Conservation (phyloP, 1,140 invertebrate genomes). For the Teleogryllus occipitalis region DNA sequence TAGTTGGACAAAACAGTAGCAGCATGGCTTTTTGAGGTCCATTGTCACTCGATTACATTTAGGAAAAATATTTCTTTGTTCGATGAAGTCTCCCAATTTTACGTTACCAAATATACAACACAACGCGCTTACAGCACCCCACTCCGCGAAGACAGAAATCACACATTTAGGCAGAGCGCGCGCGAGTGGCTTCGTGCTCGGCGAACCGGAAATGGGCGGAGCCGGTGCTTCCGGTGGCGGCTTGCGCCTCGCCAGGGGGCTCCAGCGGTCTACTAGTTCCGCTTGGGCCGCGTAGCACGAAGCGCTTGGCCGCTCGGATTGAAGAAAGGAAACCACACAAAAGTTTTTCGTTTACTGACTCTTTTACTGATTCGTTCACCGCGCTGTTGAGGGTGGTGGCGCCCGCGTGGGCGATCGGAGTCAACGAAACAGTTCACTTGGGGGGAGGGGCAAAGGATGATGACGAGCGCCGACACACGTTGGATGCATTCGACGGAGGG, state of each 20-base stretch:
- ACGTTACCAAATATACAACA: slow-evolving; percentile 1
- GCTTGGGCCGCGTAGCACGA: neutral
- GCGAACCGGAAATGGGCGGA: no score
- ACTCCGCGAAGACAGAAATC: neutral
- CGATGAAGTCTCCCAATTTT: neutral
- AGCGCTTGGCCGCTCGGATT: neutral
- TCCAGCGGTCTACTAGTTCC: neutral
- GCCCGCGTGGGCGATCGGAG: no score
- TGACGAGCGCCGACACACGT: no score
- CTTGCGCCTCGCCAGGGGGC: no score
- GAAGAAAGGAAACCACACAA: slow-evolving; percentile 1
- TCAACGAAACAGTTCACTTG: no score
- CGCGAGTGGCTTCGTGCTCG: no score
- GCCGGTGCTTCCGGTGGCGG: no score
- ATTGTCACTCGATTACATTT: neutral
- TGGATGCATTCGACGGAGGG: neutral
- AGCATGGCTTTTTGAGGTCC: neutral
- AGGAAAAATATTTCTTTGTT: slow-evolving; percentile 2
- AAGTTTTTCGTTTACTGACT: neutral
- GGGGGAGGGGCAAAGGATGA: no score
- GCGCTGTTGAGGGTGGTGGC: no score
- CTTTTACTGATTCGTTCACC: no score
- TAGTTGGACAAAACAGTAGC: neutral
- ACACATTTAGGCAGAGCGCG: neutral
- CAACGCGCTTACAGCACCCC: neutral